Conservation (phyloP, 2,888 invertebrate species). For the Eugnorisma glareosa region DNA sequence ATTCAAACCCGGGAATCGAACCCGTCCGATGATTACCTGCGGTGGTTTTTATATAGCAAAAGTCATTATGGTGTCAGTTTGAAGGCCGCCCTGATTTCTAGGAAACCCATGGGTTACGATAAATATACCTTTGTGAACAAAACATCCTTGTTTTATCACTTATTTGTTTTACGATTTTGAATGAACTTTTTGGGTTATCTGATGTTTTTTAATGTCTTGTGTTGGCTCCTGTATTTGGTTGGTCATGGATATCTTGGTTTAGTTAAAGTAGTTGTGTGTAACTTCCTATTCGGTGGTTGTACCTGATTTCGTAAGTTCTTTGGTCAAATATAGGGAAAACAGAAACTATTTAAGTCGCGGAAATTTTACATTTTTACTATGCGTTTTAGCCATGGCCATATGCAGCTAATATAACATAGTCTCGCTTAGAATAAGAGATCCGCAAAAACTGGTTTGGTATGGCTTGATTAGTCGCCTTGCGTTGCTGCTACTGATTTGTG, state of each 20-base stretch:
- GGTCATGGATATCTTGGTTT: background rate
- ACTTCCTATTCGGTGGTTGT: background rate
- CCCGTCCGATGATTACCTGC: slow-evolving; percentile 66
- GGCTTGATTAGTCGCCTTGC: too few relatives aligned
- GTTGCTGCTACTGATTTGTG: too few relatives aligned
- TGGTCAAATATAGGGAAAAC: background rate
- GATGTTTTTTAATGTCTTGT: slow-evolving; percentile 2
- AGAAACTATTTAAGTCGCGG: too few relatives aligned
- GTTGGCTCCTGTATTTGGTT: background rate
- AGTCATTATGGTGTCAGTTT: slow-evolving; percentile 65
- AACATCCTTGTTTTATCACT: slow-evolving; percentile 46
- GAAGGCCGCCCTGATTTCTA: slow-evolving; percentile 61
- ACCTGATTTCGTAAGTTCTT: background rate
- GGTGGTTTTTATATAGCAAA: slow-evolving; percentile 62
- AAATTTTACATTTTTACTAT: too few relatives aligned
- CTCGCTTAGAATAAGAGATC: too few relatives aligned
- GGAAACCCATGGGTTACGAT: slow-evolving; percentile 50
- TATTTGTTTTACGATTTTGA: slow-evolving; percentile 49
- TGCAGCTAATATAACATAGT: too few relatives aligned
- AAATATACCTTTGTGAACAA: slow-evolving; percentile 53
- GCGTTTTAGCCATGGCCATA: too few relatives aligned
- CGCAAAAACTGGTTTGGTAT: too few relatives aligned
- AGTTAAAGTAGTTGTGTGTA: background rate
- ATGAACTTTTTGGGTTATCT: slow-evolving; percentile 10
- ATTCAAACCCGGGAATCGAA: slow-evolving; percentile 62